phyloP scores from a whole-genome alignment of 2,113 vertebrate genomes.

The Microcebus lehilahytsara region DNA sequence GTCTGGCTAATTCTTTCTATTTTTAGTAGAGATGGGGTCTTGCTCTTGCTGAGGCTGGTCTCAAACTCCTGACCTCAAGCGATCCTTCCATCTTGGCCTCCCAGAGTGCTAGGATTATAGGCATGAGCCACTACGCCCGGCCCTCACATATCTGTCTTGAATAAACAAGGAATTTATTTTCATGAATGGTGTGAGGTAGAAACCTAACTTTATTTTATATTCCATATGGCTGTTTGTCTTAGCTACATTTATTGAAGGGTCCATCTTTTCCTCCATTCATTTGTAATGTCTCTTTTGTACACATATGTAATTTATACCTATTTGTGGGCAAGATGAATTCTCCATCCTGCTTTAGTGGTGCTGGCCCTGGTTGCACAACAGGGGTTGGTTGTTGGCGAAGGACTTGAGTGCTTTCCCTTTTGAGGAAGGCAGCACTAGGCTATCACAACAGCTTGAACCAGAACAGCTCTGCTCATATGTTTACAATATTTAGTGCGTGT shows the following conservation, averaged over 20 bases:
- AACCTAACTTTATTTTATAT: slow-evolving; percentile 13
- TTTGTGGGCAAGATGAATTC: not conserved
- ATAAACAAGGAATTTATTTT: slow-evolving; percentile 26
- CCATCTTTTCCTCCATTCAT: not conserved
- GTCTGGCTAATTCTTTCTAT: no score
- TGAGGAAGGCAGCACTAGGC: not conserved
- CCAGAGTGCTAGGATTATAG: no score
- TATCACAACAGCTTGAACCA: not conserved
- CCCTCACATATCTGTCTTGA: not conserved
- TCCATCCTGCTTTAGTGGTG: not conserved
- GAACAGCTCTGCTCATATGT: not conserved
- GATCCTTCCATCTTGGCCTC: no score
- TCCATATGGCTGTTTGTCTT: not conserved
- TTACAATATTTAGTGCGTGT: not conserved
- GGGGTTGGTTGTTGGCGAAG: not conserved
- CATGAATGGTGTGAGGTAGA: slow-evolving; percentile 1
- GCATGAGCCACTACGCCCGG: no score
- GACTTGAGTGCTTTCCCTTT: not conserved
- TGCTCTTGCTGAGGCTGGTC: no score
- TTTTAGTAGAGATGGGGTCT: no score
- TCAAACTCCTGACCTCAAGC: no score
- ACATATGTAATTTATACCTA: not conserved
- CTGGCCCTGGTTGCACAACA: not conserved
- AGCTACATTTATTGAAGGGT: not conserved
- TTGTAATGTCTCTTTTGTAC: not conserved